Conservation (phyloP, 1,140 invertebrate genomes). For the Eufriesea mexicana region DNA sequence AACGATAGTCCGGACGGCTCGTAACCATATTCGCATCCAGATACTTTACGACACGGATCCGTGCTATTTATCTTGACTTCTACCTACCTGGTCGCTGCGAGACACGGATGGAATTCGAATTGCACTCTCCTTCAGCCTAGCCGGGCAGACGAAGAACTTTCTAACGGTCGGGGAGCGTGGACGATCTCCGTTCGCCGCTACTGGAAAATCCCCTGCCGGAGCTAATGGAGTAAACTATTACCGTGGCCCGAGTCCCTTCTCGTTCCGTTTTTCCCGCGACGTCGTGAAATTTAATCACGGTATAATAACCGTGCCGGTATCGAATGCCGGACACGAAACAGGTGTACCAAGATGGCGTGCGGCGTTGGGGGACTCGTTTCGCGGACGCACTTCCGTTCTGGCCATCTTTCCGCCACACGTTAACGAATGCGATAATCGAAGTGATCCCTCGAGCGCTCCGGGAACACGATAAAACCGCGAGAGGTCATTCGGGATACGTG, state of each 20-base stretch:
- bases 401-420: background rate
- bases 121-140: constrained; percentile 43
- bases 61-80: constrained; percentile 49
- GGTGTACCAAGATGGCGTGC: background rate
- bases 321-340: background rate
- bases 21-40: constrained; percentile 44
- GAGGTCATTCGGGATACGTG: background rate
- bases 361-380: background rate
- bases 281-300: background rate
- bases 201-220: constrained; percentile 49
- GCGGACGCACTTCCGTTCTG: background rate
- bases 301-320: background rate
- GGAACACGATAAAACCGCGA: background rate
- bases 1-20: constrained; percentile 34
- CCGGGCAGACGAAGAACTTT: constrained; percentile 57
- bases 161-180: constrained; percentile 44
- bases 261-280: background rate
- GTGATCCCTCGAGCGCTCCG: background rate
- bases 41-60: constrained; percentile 41
- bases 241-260: background rate
- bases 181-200: constrained; percentile 8
- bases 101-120: constrained; percentile 62
- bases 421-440: background rate
- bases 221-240: constrained; percentile 43
- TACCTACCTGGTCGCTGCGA: constrained; percentile 37